These are phyloP conservation scores for Spea multiplicata DNA, from an alignment of 2,113 vertebrate species.

Conservation along the genomic window DNA sequence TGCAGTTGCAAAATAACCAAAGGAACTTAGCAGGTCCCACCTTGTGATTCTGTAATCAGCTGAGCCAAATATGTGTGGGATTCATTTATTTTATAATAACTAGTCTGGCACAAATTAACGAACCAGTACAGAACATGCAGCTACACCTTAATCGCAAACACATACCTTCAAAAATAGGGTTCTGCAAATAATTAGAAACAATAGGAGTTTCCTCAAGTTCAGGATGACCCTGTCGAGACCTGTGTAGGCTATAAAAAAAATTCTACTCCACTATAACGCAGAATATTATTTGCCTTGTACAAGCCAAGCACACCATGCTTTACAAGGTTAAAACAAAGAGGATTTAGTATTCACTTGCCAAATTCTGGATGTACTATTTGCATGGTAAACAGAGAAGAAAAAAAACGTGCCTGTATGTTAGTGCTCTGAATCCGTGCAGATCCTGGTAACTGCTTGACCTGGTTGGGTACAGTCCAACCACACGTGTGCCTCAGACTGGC, in stretches of 20 bases:
- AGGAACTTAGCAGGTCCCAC: constrained; percentile 2
- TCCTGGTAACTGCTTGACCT: too few species aligned
- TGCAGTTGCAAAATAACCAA: not conserved
- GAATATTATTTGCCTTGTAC: not conserved
- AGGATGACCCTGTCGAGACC: not conserved
- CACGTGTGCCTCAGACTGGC: too few species aligned
- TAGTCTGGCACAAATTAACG: not conserved
- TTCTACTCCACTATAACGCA: not conserved
- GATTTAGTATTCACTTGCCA: too few species aligned
- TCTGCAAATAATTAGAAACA: not conserved
- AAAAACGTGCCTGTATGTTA: too few species aligned
- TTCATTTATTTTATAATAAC: constrained; percentile 7
- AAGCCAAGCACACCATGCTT: not conserved
- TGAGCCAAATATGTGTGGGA: constrained; percentile 3
- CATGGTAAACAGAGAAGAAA: too few species aligned
- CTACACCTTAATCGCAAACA: not conserved
- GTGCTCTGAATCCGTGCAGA: too few species aligned
- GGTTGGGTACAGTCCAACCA: too few species aligned
- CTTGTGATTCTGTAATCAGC: constrained; percentile 23
- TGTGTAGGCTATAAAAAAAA: not conserved
- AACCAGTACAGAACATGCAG: not conserved
- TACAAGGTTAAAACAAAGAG: too few species aligned
- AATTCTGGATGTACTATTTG: too few species aligned
- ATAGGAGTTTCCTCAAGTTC: not conserved
- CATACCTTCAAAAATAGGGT: not conserved